Base-by-base conservation (phyloP, 2,113 vertebrate species). In the Phalacrocorax brasilianus region DNA sequence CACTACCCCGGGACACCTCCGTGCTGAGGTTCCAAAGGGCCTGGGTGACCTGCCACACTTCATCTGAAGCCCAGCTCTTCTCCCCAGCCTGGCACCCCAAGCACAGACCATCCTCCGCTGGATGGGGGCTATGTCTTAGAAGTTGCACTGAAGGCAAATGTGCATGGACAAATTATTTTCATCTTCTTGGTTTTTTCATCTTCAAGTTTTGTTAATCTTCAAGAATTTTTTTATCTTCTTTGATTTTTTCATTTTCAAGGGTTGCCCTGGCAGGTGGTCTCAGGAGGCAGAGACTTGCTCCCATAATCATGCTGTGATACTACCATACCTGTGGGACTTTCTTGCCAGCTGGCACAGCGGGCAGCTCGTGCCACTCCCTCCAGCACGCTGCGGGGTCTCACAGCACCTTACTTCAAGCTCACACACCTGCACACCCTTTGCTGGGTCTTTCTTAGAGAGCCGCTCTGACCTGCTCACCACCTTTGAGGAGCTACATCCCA, bases 1-100 rank as follows among this genome's bases (percentile, higher is more conserved):
- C 17, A 18, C 32, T 50, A 2, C 11, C 22, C 13, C 0, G 0
- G 56, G 53, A 22, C 52, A 28, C 14, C 19, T 45, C 2, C 1
- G 0, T 67, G n/a, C 42, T 42, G 74, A 55, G 22, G 24, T 38
- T 45, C 58, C 52, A 10, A 14, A 40, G 63, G 49, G 42, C 26
- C 11, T 11, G 45, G 42, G 20, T 40, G 66, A 81, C 55, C 8
- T 71, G 35, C n/a, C 22, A 24, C 0, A 0, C 28, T 33, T 14
- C 20, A 13, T 4, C 58, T 81, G 24, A 19, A 78, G n/a, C 32
- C 23, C 32, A 40, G n/a, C 30, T 45, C 62, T 75, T 45, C 44
- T 47, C 44, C 26, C 18, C 59, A 58, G 40, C 23, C 33, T 63
- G 59, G 63, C 53, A 28, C 5, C 50, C n/a, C 21, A 6, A 21